phyloP scores from a whole-genome alignment of 2,888 invertebrate species.

The Odontothrips loti region DNA sequence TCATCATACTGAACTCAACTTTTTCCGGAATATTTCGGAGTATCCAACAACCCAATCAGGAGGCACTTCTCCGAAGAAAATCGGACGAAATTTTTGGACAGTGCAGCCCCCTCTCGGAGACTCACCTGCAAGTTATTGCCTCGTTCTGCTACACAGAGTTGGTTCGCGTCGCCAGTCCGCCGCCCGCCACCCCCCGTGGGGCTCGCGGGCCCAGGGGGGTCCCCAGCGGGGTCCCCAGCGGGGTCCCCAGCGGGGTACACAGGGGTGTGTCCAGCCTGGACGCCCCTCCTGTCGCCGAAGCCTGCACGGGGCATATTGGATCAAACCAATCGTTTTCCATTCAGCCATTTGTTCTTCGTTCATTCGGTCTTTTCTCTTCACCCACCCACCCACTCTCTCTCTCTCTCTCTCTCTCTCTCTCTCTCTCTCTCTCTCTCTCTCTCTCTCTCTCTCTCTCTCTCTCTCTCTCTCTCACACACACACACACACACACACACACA shows the following conservation, averaged over 20 bases:
- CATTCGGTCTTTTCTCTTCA: not conserved
- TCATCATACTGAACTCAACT: too few relatives aligned
- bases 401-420: too few relatives aligned
- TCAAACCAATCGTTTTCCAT: not conserved
- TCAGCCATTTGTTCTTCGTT: not conserved
- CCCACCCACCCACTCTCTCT: not conserved
- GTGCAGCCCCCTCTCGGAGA: not conserved
- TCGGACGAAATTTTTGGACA: too few relatives aligned
- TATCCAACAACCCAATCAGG: too few relatives aligned
- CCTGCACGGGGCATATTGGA: not conserved
- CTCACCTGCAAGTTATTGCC: not conserved
- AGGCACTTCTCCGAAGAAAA: too few relatives aligned
- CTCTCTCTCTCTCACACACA: not conserved
- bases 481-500: not conserved
- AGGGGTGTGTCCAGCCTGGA: not conserved
- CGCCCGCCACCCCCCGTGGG: not conserved
- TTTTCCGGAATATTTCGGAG: too few relatives aligned
- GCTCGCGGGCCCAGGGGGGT: not conserved
- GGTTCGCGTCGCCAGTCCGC: not conserved
- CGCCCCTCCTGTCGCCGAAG: not conserved
- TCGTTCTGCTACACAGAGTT: conserved; percentile 12
- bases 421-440: too few relatives aligned
- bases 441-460: not conserved
- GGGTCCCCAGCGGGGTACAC: not conserved
- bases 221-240: too few relatives aligned